Evolutionary conservation across 1,140 invertebrate genomes (phyloP).

Genomic region (Drosophila orosa): DNA sequence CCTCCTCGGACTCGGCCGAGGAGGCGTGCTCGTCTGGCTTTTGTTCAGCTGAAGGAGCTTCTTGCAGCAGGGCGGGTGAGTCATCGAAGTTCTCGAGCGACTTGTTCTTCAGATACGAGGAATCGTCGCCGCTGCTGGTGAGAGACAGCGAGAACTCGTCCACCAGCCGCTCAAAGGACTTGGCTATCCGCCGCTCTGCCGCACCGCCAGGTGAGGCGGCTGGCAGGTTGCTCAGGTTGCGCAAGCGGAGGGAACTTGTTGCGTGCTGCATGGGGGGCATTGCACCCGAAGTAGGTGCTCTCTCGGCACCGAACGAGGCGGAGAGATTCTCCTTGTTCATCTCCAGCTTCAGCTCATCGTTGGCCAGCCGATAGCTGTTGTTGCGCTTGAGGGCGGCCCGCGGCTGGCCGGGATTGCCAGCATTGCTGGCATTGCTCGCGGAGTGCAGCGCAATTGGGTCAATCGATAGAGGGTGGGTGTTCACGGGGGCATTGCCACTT

Average conservation of each 20-base stretch:
- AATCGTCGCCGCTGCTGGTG: conserved; percentile 71
- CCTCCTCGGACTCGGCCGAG: conserved; percentile 79
- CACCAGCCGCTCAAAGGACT: conserved; percentile 84
- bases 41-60: conserved; percentile 18
- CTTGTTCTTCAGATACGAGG: conserved; percentile 84
- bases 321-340: conserved; percentile 76
- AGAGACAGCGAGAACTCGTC: conserved; percentile 82
- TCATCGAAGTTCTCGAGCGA: conserved; percentile 82
- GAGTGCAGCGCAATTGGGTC: conserved; percentile 81
- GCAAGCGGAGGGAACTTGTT: conserved; percentile 71
- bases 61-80: conserved; percentile 58
- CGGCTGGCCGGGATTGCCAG: conserved; percentile 31
- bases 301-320: conserved; percentile 18
- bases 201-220: conserved; percentile 24
- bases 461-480: conserved; percentile 68
- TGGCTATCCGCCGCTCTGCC: conserved; percentile 67
- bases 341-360: conserved; percentile 84
- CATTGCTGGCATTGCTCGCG: conserved; percentile 50
- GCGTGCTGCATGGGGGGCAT: conserved; percentile 66
- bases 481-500: conserved; percentile 38
- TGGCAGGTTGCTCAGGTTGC: conserved; percentile 45
- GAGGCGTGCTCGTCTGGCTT: conserved; percentile 51
- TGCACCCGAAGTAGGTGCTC: conserved; percentile 46
- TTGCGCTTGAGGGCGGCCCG: conserved; percentile 88
- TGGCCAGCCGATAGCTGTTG: conserved; percentile 94